Evolutionary conservation across 2,797 vertebrate species (phyloP).

Genomic region (Urophycis tenuis): DNA sequence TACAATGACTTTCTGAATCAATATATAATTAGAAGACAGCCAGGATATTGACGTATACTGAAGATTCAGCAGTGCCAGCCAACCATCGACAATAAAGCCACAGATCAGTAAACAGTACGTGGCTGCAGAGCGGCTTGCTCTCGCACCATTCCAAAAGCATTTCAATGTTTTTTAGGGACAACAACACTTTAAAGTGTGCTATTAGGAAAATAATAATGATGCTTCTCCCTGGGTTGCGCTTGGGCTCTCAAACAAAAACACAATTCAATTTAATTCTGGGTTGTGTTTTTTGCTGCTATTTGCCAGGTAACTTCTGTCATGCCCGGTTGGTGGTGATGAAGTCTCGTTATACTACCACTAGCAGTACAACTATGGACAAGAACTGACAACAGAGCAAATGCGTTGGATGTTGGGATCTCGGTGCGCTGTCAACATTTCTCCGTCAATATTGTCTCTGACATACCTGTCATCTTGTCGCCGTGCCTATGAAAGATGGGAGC

Average conservation of each 20-base stretch:
- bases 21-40: conserved; percentile 73
- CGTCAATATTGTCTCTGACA: neutral
- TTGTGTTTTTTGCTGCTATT: neutral
- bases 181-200: neutral
- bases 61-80: conserved; percentile 49
- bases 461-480: neutral
- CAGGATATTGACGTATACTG: conserved; percentile 63
- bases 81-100: conserved; percentile 55
- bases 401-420: neutral
- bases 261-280: neutral
- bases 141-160: neutral
- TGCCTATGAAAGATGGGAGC: neutral
- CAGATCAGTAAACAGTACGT: conserved; percentile 19
- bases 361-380: neutral
- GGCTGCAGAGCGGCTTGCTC: neutral
- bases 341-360: too few species aligned
- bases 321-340: neutral
- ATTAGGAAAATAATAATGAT: neutral
- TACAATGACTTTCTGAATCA: conserved; percentile 53
- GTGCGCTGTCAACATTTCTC: neutral
- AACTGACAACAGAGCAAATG: neutral
- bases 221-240: neutral
- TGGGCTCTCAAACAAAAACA: neutral
- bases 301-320: neutral
- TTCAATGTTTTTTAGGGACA: conserved; percentile 19